These are phyloP conservation scores for Nerophis ophidion DNA, from an alignment of 2,113 vertebrate species.

Conservation along the genomic window DNA sequence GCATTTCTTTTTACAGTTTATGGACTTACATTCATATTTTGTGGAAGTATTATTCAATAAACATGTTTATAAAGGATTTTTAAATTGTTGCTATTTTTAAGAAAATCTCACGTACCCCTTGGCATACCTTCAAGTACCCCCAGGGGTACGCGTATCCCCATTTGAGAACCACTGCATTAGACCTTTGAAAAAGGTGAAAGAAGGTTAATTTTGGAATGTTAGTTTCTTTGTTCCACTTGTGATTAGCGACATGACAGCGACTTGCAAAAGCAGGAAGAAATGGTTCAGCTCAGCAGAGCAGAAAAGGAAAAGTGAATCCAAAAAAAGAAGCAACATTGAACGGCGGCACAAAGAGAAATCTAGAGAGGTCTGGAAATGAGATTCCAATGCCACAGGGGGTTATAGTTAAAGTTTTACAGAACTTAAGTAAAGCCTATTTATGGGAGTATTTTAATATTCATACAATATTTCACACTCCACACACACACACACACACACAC, in stretches of 20 bases:
- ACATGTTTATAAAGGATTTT: too few species aligned
- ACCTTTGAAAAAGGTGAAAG: not conserved
- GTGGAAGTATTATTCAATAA: too few species aligned
- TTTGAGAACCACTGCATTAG: too few species aligned
- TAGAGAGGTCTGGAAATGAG: slow-evolving; percentile 39
- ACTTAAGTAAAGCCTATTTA: slow-evolving; percentile 58
- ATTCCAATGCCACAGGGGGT: slow-evolving; percentile 30
- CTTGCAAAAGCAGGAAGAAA: slow-evolving; percentile 11
- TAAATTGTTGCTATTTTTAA: too few species aligned
- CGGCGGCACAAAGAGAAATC: slow-evolving; percentile 31
- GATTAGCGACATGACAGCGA: not conserved
- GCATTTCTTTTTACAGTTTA: too few species aligned
- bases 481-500: not conserved
- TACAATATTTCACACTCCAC: slow-evolving; percentile 42
- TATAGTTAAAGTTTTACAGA: slow-evolving; percentile 53
- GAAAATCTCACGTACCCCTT: too few species aligned
- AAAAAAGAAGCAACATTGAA: slow-evolving; percentile 28
- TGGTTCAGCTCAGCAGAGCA: slow-evolving; percentile 12
- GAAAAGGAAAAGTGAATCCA: slow-evolving; percentile 17
- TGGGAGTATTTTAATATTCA: slow-evolving; percentile 58
- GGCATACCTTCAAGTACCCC: too few species aligned
- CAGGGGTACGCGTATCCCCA: too few species aligned
- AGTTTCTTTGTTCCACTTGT: not conserved
- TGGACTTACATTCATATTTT: too few species aligned
- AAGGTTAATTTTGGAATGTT: not conserved